Evolutionary conservation across 2,888 invertebrate genomes (phyloP).

Genomic region (Plagiodera versicolora): DNA sequence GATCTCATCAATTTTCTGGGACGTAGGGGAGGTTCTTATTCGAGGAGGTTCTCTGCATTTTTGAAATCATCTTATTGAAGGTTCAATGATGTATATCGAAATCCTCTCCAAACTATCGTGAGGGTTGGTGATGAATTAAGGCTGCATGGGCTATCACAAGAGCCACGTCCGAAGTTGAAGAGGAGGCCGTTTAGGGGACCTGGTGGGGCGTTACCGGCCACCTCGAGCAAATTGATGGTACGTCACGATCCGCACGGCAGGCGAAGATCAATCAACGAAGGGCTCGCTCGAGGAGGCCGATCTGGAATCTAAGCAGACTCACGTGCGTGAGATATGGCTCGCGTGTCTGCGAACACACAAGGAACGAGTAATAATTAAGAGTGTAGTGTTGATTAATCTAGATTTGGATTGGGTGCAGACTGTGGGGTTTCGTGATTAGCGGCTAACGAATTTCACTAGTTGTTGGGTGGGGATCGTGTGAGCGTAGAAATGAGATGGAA

Average conservation of each 20-base stretch:
- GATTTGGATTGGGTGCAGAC: neutral
- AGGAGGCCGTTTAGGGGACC: neutral
- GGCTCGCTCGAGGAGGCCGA: neutral
- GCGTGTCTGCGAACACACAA: neutral
- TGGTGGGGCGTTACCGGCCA: constrained; percentile 26
- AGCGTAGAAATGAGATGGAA: too few species aligned
- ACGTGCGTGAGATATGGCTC: neutral
- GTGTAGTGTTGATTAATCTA: neutral
- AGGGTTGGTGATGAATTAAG: neutral
- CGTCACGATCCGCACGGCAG: constrained; percentile 25
- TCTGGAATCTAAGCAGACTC: neutral
- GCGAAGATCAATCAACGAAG: constrained; percentile 16
- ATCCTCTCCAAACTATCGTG: neutral
- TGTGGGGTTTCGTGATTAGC: neutral
- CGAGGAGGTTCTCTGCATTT: too few species aligned
- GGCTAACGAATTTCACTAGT: neutral
- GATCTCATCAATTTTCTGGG: too few species aligned
- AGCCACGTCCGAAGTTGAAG: neutral
- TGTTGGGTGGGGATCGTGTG: neutral
- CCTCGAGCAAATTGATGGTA: constrained; percentile 29
- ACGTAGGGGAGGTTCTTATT: too few species aligned
- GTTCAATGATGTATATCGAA: too few species aligned
- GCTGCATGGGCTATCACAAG: neutral
- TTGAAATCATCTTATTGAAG: too few species aligned
- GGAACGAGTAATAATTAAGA: neutral